Conservation (phyloP, 2,888 invertebrate species). For the Tinea pellionella region DNA sequence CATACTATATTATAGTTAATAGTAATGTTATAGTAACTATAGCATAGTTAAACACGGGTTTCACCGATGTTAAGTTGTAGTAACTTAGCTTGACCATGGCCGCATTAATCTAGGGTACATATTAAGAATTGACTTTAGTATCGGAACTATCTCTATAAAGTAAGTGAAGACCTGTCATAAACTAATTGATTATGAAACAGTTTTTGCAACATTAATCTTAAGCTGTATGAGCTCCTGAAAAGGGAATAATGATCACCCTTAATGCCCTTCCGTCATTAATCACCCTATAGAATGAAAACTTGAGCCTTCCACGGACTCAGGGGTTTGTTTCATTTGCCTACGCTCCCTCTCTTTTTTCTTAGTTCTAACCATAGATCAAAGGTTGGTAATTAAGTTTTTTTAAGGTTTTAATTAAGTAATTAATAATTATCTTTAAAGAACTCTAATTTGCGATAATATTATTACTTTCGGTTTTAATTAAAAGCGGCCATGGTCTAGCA, state of each 20-base stretch:
- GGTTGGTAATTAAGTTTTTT: not conserved
- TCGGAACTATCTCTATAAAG: not conserved
- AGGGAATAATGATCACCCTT: slow-evolving; percentile 14
- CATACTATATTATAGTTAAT: too few species aligned
- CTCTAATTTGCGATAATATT: too few species aligned
- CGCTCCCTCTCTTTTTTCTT: not conserved
- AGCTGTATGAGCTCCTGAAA: not conserved
- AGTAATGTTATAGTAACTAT: too few species aligned
- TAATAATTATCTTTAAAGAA: too few species aligned
- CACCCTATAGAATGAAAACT: slow-evolving; percentile 22
- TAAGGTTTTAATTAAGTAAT: not conserved
- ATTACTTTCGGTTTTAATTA: too few species aligned
- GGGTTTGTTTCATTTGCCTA: not conserved
- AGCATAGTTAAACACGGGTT: too few species aligned
- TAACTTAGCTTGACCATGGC: too few species aligned
- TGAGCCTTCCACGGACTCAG: slow-evolving; percentile 13
- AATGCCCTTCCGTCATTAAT: slow-evolving; percentile 23
- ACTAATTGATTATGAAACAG: slow-evolving; percentile 11
- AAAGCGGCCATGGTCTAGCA: too few species aligned
- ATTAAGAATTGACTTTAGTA: too few species aligned
- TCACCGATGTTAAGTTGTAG: too few species aligned
- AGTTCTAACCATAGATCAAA: not conserved
- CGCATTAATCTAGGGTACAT: too few species aligned
- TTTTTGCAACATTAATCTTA: slow-evolving; percentile 11
- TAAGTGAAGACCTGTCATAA: slow-evolving; percentile 3